These are phyloP conservation scores for Uria lomvia DNA, from an alignment of 2,113 vertebrate genomes.

Conservation along the genomic window DNA sequence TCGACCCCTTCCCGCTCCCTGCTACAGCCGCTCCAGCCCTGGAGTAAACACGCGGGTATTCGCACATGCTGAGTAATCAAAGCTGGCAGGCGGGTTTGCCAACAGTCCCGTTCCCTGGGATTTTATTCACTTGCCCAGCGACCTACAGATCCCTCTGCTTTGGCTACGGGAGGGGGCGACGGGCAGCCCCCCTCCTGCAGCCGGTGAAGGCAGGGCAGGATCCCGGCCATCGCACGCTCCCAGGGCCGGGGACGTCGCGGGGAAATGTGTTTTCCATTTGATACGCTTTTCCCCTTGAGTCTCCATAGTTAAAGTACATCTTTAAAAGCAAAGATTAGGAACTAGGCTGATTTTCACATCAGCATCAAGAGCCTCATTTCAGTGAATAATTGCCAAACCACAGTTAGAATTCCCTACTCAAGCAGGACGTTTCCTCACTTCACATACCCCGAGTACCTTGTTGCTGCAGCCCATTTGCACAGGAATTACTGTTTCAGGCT, in stretches of 20 bases:
- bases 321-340: constrained; percentile 15
- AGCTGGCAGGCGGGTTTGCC: neutral
- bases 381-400: neutral
- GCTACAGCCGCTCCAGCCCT: accelerated
- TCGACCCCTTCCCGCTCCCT: neutral
- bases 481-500: neutral
- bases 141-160: neutral
- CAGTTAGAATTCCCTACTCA: neutral
- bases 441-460: neutral
- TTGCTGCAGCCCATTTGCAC: constrained; percentile 34
- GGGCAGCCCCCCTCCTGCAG: neutral
- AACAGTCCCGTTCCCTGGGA: neutral
- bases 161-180: accelerated
- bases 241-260: accelerated
- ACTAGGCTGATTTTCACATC: neutral
- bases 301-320: neutral
- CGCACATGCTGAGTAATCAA: accelerated
- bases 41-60: neutral
- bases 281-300: neutral
- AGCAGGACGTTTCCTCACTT: neutral
- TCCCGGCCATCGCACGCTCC: neutral
- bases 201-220: neutral
- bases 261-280: neutral
- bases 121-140: neutral
- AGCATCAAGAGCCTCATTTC: constrained; percentile 7